Base-by-base conservation (phyloP, 2,113 vertebrate species). In the Synchiropus splendidus region DNA sequence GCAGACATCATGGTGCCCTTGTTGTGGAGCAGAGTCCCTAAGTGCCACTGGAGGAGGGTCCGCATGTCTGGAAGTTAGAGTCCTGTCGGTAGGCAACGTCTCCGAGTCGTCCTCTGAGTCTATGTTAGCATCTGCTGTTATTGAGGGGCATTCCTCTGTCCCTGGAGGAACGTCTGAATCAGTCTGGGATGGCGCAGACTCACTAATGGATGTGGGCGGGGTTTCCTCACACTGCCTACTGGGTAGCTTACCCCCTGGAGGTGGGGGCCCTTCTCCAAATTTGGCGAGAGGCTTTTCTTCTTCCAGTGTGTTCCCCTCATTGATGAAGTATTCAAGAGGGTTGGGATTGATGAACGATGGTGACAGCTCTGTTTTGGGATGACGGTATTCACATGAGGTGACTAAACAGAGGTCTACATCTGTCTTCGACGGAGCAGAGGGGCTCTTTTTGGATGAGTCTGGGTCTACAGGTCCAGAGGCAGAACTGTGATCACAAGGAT, bases 271-370 rank as follows among this genome's bases (percentile, higher is more conserved):
- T 54, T 85, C 89, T 14, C 85, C 88, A 0, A 75, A 80, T 11
- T 89, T 90, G 42, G 84, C 69, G 39, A 93, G 71, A 17, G 80
- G 87, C 45, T 88, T 95, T 51, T 93, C 87, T 6, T 87, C 82
- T 14, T 89, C 83, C 52, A 84, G 66, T 40, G 75, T 38, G 5
- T 84, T 77, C 27, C 90, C 91, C 57, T 92, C 91, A 67, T 74
- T 90, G 47, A 89, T 84, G 78, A 97, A 95, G 82, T 91, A 98
- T 63, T 98, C 92, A 1, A 97, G 79, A 18, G 92, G 91, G 49
- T 89, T 98, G 12, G 94, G 94, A 48, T 98, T 98, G 61, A 98
- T 98, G 71, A 98, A 98, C 18, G 94, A 98, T 1, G 94, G 93
- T 0, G 93, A 98, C 4, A 98, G 85, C 67, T 98, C 94, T 0